A percentile compares a stretch with the other conserved stretches of the same genome.
Evolutionary conservation across 2,113 vertebrate genomes (phyloP).

Genomic region (Thamnaconus septentrionalis): DNA sequence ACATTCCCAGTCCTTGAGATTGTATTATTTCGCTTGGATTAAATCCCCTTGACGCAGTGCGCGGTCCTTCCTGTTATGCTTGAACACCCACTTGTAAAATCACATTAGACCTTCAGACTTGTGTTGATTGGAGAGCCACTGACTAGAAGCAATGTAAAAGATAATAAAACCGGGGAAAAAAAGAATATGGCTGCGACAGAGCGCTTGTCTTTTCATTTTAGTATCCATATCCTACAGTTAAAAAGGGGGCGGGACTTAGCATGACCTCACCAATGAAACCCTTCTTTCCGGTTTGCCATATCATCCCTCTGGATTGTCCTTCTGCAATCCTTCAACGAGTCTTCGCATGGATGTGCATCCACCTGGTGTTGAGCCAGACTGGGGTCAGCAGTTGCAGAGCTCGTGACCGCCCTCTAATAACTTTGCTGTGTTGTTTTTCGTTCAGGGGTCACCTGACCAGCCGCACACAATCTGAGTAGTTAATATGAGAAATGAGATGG

Average conservation of each 20-base stretch:
- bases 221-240: constrained; percentile 1
- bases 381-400: too few species aligned
- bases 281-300: too few species aligned
- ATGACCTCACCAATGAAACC: too few species aligned
- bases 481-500: too few species aligned
- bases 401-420: not conserved
- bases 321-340: too few species aligned
- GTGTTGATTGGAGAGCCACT: constrained; percentile 31
- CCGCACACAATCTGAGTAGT: too few species aligned
- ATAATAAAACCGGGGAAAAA: constrained; percentile 17
- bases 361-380: too few species aligned
- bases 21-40: constrained; percentile 46
- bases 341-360: too few species aligned
- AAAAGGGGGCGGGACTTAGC: not conserved
- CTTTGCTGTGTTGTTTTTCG: too few species aligned
- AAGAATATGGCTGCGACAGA: constrained; percentile 5
- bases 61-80: constrained; percentile 18
- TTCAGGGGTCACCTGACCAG: too few species aligned
- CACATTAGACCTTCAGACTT: constrained; percentile 37
- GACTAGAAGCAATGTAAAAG: constrained; percentile 6
- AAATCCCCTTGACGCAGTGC: constrained; percentile 36
- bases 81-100: constrained; percentile 29
- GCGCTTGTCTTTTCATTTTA: constrained; percentile 6
- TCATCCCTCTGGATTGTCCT: too few species aligned
- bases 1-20: constrained; percentile 44